Evolutionary conservation across 2,888 invertebrate genomes (phyloP), one percentile per base, ranked within the genome.

Genomic region (Emmelina monodactyla): DNA sequence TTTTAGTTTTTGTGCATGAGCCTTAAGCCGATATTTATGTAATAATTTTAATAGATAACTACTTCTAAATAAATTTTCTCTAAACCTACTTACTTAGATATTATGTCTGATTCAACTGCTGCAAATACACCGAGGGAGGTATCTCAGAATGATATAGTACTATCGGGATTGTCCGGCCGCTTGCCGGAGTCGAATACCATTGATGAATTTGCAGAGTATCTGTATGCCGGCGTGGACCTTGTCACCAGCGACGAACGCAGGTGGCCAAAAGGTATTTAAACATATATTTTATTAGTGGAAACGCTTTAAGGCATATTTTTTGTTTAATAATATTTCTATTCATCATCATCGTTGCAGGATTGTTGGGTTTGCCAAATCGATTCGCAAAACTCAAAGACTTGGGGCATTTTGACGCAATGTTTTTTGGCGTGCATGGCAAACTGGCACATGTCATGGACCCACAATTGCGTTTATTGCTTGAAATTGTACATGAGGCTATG

Each of bases 391-490:
- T 94, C 14, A 94, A 93, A 62, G 87, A 92, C 46, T 62, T 95
- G 49, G 68, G 83, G 43, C 84, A 85, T 48, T 94, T 95, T 64
- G 95, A 95, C 64, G 91, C 93, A 15, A 87, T 90, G 16, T 94
- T 93, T 66, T 95, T 95, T 68, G 91, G 93, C 33, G 92, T 94
- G 31, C 92, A 93, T 69, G 89, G 91, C 10, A 94, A 94, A 72
- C 94, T 94, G 65, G 94, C 94, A 9, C 85, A 92, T 54, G 88
- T 89, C 36, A 94, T 97, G 90, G 95, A 97, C 66, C 94, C 96
- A 5, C 92, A 94, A 67, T 82, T 97, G 47, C 83, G 96, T 45
- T 83, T 96, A 66, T 75, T 98, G 45, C 83, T 98, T 33, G 98
- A 96, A 76, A 67, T 89, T 28, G 94, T 95, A 10, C 89, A 94